phyloP scores from a whole-genome alignment of 1,140 invertebrate genomes.

The Vollenhovia emeryi region DNA sequence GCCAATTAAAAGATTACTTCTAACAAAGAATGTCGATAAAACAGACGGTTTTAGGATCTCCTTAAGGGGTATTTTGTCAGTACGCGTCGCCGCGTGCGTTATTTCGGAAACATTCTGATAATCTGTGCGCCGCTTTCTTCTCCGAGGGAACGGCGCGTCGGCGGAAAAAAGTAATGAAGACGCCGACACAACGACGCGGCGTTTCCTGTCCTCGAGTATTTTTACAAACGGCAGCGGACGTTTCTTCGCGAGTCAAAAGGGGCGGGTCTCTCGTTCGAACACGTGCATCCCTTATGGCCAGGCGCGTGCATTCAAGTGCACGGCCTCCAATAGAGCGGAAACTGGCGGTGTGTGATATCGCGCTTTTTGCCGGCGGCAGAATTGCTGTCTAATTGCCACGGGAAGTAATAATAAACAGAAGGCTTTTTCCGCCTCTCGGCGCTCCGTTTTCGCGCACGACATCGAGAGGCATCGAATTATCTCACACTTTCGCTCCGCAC shows the following conservation, averaged over 20 bases:
- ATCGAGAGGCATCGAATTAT: conserved; percentile 42
- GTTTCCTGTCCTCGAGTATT: conserved; percentile 65
- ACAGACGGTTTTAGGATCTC: no score
- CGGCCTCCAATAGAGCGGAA: background rate
- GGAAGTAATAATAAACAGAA: background rate
- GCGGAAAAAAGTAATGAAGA: conserved; percentile 27
- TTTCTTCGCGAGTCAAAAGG: conserved; percentile 48
- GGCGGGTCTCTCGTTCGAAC: conserved; percentile 17
- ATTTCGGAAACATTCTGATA: conserved; percentile 47
- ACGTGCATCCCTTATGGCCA: conserved; percentile 43
- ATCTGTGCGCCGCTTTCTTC: background rate
- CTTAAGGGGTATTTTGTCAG: background rate
- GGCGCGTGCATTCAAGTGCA: background rate
- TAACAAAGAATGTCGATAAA: no score
- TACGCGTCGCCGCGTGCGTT: background rate
- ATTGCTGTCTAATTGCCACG: background rate
- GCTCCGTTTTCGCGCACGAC: background rate
- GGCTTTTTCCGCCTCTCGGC: conserved; percentile 11
- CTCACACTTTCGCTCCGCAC: conserved; percentile 28
- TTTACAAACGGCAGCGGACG: conserved; percentile 48
- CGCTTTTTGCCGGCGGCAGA: background rate
- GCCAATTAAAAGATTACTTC: no score
- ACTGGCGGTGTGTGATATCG: background rate
- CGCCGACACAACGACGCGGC: conserved; percentile 3
- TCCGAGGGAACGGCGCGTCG: background rate